Percentiles rank a stretch among this genome's conserved stretches.
Conservation (phyloP, 2,888 invertebrate genomes). For the Chrysolina americana region DNA sequence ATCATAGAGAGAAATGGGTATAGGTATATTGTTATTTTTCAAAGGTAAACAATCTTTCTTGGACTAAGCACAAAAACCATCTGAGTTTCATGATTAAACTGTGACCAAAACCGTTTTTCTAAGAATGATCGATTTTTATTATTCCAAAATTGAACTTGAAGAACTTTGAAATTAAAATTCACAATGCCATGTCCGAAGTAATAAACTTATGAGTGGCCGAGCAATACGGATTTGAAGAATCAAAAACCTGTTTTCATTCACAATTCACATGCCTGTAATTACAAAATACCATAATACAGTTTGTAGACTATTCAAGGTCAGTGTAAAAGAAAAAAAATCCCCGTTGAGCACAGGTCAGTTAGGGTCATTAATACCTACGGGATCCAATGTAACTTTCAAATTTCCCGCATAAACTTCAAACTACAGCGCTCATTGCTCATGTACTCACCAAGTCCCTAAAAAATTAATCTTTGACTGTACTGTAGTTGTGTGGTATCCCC, state of each 20-base stretch:
- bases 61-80: background rate
- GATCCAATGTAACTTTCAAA: background rate
- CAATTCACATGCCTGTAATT: background rate
- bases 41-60: background rate
- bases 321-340: constrained; percentile 31
- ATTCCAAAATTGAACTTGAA: background rate
- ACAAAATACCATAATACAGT: background rate
- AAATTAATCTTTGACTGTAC: no score
- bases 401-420: background rate
- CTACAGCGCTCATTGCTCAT: no score
- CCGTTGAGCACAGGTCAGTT: constrained; percentile 22
- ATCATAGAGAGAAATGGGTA: background rate
- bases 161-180: background rate
- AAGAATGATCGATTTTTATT: background rate
- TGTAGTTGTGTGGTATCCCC: no score
- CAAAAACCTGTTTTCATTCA: constrained; percentile 21
- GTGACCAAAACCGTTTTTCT: no score
- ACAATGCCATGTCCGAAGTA: background rate
- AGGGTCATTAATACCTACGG: constrained; percentile 4
- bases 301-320: constrained; percentile 25
- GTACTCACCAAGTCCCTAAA: no score
- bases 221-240: background rate
- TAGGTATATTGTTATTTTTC: background rate
- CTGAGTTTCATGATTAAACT: background rate
- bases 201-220: background rate